A percentile compares a stretch with the other conserved stretches of the same genome.
Evolutionary conservation across 2,888 invertebrate species (phyloP).

Genomic region (Phortica magna): DNA sequence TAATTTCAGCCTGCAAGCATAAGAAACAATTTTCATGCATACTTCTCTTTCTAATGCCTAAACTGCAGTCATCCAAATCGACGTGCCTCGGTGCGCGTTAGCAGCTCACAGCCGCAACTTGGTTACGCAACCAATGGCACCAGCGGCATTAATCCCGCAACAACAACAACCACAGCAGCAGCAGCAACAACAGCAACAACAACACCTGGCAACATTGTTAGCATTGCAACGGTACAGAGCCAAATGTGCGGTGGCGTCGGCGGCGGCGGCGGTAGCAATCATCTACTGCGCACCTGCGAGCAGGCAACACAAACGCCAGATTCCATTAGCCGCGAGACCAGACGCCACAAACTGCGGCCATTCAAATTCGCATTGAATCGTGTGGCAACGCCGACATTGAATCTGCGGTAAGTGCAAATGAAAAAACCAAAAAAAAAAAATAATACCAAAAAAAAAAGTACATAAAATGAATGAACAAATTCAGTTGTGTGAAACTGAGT

Average conservation of each 20-base stretch:
- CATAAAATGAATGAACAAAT: not conserved
- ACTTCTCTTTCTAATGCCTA: not conserved
- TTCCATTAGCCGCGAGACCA: slow-evolving; percentile 85
- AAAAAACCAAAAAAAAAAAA: not conserved
- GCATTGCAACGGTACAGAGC: slow-evolving; percentile 57
- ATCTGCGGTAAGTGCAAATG: slow-evolving; percentile 77
- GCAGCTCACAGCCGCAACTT: slow-evolving; percentile 75
- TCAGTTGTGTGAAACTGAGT: not conserved
- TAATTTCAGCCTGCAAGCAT: not conserved
- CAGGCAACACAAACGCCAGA: slow-evolving; percentile 85
- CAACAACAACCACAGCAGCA: slow-evolving; percentile 52
- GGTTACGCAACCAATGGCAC: slow-evolving; percentile 81
- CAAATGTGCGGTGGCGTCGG: slow-evolving; percentile 34
- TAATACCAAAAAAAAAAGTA: too few relatives aligned
- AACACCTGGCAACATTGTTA: slow-evolving; percentile 43
- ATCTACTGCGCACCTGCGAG: slow-evolving; percentile 76
- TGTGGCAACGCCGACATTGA: slow-evolving; percentile 81
- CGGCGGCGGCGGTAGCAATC: slow-evolving; percentile 47
- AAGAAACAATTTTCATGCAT: not conserved
- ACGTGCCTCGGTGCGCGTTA: slow-evolving; percentile 70
- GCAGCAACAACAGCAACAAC: slow-evolving; percentile 61
- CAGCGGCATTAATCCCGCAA: slow-evolving; percentile 65
- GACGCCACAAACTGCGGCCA: slow-evolving; percentile 81
- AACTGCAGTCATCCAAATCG: slow-evolving; percentile 70
- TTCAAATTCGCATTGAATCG: slow-evolving; percentile 82